These are phyloP conservation scores for Eristalis pertinax DNA, from an alignment of 2,888 invertebrate genomes.

Conservation along the genomic window DNA sequence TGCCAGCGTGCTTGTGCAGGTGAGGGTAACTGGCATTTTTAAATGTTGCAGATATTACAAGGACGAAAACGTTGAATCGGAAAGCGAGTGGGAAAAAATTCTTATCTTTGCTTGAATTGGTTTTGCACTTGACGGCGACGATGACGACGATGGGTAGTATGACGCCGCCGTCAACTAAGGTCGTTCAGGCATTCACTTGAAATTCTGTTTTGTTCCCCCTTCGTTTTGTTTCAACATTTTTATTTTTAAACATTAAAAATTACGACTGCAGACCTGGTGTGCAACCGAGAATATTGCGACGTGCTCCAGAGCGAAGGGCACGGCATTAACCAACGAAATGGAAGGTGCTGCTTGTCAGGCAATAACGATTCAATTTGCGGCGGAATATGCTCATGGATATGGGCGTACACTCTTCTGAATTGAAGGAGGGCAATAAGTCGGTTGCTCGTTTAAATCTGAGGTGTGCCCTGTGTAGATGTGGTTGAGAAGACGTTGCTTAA, in stretches of 20 bases:
- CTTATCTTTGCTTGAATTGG: slow-evolving; percentile 54
- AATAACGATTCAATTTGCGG: slow-evolving; percentile 29
- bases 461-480: too few relatives aligned
- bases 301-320: neutral
- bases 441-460: too few relatives aligned
- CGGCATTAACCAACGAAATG: neutral
- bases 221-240: neutral
- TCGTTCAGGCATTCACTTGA: slow-evolving; percentile 34
- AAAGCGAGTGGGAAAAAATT: slow-evolving; percentile 24
- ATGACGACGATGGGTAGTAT: slow-evolving; percentile 5
- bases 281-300: neutral
- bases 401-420: neutral
- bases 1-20: slow-evolving; percentile 2
- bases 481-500: too few relatives aligned
- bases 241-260: slow-evolving; percentile 46
- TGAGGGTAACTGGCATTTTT: slow-evolving; percentile 44
- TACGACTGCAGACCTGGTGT: slow-evolving; percentile 45
- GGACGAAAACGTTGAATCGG: slow-evolving; percentile 18
- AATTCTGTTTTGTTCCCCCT: neutral
- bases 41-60: slow-evolving; percentile 64
- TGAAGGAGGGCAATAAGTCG: too few relatives aligned
- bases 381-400: neutral
- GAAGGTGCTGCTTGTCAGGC: neutral
- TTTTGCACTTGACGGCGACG: slow-evolving; percentile 46
- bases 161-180: slow-evolving; percentile 13